phyloP scores from a whole-genome alignment of 1,140 invertebrate genomes.

The Branchinecta lindahli region DNA sequence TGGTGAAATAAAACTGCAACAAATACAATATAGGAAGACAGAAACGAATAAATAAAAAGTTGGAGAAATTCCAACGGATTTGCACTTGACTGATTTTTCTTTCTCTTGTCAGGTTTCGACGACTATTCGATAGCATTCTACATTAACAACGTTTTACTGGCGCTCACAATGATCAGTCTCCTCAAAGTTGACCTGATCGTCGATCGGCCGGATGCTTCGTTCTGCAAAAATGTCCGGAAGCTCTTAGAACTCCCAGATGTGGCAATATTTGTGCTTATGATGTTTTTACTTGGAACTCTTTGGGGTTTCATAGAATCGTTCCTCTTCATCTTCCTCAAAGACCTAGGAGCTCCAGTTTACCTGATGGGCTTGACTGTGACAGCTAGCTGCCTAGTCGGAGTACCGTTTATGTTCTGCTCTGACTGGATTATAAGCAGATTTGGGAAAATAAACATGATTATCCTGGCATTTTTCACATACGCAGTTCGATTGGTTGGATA shows the following conservation, averaged over 20 bases:
- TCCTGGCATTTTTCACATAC: slow-evolving; percentile 62
- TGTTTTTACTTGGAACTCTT: slow-evolving; percentile 56
- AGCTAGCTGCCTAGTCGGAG: slow-evolving; percentile 57
- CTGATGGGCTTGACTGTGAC: slow-evolving; percentile 63
- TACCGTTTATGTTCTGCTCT: slow-evolving; percentile 61
- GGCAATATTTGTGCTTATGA: slow-evolving; percentile 54
- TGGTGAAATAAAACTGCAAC: too few relatives aligned
- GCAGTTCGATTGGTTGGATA: slow-evolving; percentile 59
- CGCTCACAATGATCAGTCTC: slow-evolving; percentile 42
- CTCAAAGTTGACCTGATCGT: slow-evolving; percentile 23
- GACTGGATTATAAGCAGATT: slow-evolving; percentile 60
- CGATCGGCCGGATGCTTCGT: slow-evolving; percentile 22
- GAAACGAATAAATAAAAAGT: too few relatives aligned
- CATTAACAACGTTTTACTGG: slow-evolving; percentile 48
- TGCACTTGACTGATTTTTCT: too few relatives aligned
- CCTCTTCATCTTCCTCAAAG: slow-evolving; percentile 63
- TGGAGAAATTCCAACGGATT: too few relatives aligned
- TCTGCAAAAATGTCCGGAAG: slow-evolving; percentile 22
- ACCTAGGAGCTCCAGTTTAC: slow-evolving; percentile 58
- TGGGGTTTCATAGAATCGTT: slow-evolving; percentile 75
- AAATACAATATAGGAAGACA: too few relatives aligned
- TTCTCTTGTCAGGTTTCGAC: slow-evolving; percentile 41
- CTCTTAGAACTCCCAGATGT: slow-evolving; percentile 36
- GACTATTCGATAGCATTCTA: slow-evolving; percentile 63
- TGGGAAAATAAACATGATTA: slow-evolving; percentile 63